Percentiles rank a stretch among this genome's conserved stretches.
Evolutionary conservation across 2,797 vertebrate species (phyloP).

Genomic region (Cynopterus sphinx): DNA sequence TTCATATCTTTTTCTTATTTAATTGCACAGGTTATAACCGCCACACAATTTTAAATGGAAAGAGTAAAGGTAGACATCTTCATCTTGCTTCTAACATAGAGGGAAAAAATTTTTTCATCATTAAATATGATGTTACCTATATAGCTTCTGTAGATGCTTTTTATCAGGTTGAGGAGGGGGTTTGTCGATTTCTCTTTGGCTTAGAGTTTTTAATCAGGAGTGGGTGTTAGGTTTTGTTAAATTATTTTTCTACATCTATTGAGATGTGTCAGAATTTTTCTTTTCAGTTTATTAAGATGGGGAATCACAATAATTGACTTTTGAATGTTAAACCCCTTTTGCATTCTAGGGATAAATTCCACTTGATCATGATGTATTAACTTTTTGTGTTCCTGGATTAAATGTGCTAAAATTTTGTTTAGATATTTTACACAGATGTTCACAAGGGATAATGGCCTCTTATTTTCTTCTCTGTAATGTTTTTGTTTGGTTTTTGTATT

Average conservation of each 20-base stretch:
- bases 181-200: background rate
- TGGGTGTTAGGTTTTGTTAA: background rate
- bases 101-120: background rate
- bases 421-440: background rate
- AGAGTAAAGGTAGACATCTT: background rate
- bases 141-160: background rate
- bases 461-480: background rate
- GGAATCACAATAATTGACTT: background rate
- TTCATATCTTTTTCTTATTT: background rate
- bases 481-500: background rate
- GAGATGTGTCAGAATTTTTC: background rate
- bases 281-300: background rate
- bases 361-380: background rate
- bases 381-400: background rate
- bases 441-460: background rate
- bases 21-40: background rate
- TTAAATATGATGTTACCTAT: background rate
- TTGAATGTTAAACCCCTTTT: slow-evolving; percentile 4
- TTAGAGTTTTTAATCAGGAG: background rate
- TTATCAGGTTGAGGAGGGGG: background rate
- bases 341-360: background rate
- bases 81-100: background rate
- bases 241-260: background rate
- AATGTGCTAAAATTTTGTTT: slow-evolving; percentile 2
- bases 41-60: background rate